Base-by-base conservation (phyloP, 2,797 vertebrate species). In the Cottoperca gobio region DNA sequence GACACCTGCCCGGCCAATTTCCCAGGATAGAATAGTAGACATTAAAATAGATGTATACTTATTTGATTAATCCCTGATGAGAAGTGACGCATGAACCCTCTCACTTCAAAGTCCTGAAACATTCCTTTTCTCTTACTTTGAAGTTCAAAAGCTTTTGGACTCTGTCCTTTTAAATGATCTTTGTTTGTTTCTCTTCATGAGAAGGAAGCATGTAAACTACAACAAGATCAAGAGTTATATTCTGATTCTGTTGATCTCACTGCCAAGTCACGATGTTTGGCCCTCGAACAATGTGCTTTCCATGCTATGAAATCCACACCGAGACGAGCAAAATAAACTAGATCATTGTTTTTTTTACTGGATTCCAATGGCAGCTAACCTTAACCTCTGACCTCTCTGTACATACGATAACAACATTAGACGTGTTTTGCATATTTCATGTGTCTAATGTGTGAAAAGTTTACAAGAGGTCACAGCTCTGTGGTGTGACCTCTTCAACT, bases 101-200 rank as follows among this genome's bases (percentile, higher is more conserved):
- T 24, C 16, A 62, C 78, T 75, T 86, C 69, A 76, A 82, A 85
- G 70, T 68, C 65, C 24, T 16, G 6, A 69, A 37, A 45, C 26
- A 52, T 65, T n/a, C 63, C 19, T 37, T 57, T 50, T 76, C 52
- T 65, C 46, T 39, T 54, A 43, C 80, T 88, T 80, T 85, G 68
- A 88, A 73, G 60, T 66, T 33, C 3, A 10, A 79, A 78, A 62
- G 37, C 33, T 33, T 64, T 81, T 71, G 64, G 78, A 71, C 35
- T 35, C 12, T 1, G 23, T 13, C 54, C 63, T 48, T 81, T 42
- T 5, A 50, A 69, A 66, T 68, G 37, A 40, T 55, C 70, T 68
- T 68, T 68, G 48, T 81, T 76, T 81, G 70, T 82, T 68, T n/a
- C 57, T 65, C n/a, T 55, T 62, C 65, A 58, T 61, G 78, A 82